Percentiles rank a stretch among this genome's conserved stretches.
phyloP scores from a whole-genome alignment of 2,113 vertebrate genomes.

The Tupaia chinensis region DNA sequence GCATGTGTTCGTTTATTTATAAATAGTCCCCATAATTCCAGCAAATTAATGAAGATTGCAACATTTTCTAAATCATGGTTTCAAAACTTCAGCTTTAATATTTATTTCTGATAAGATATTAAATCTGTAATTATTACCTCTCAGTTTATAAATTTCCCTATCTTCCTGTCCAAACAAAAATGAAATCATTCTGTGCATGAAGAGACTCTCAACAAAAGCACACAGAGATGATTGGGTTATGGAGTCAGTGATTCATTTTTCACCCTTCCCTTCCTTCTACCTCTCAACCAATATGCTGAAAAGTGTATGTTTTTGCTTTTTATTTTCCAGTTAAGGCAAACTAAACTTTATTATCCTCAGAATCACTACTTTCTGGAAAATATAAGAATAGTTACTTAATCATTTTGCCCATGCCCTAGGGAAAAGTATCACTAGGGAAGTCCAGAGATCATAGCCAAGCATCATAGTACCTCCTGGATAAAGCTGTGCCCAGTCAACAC shows the following conservation, averaged over 20 bases:
- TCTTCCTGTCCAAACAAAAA: slow-evolving; percentile 68
- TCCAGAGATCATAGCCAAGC: neutral
- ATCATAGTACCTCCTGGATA: neutral
- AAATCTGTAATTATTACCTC: slow-evolving; percentile 45
- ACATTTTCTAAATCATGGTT: neutral
- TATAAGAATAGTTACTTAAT: neutral
- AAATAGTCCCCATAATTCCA: neutral
- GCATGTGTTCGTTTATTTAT: neutral
- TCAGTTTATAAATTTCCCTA: neutral
- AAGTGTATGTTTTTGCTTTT: slow-evolving; percentile 28
- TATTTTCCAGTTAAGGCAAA: slow-evolving; percentile 55
- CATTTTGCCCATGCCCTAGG: neutral
- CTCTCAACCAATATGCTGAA: neutral
- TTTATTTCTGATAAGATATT: slow-evolving; percentile 45
- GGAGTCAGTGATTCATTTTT: slow-evolving; percentile 65
- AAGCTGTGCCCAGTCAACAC: neutral
- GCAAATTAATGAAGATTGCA: slow-evolving; percentile 9
- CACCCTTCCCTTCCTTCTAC: too few species aligned
- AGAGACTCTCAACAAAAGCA: neutral
- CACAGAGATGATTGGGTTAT: slow-evolving; percentile 61
- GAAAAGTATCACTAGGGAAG: neutral
- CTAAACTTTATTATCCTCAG: neutral
- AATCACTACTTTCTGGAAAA: neutral
- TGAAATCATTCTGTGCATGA: slow-evolving; percentile 42
- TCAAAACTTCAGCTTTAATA: neutral